Evolutionary conservation across 2,888 invertebrate genomes (phyloP), one percentile per base, ranked within the genome.

Genomic region (Drosophila recens): DNA sequence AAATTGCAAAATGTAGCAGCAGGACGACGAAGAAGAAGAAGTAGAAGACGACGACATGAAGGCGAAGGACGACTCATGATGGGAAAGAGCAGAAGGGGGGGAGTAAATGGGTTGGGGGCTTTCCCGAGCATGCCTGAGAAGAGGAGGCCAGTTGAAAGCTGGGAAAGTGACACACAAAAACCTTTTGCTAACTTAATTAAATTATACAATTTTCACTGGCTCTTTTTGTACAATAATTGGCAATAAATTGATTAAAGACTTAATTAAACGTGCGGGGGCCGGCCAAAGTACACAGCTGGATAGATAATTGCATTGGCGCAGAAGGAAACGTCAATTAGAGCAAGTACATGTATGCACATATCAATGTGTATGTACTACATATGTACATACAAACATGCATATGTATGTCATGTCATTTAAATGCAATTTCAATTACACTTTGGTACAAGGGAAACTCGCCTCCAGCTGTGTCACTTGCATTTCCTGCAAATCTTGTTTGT

Each of bases 101-200:
- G 27, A 27, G 27, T 27, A 6, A 27, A 6, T 27, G 5, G 27
- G 27, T 51, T 36, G n/a, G 20, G 53, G 15, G 15, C 23, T 34
- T 27, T 38, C 1, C 49, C 5, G 52, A 15, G 36, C 9, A 38
- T 23, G 20, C 10, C 36, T 36, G 23, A 23, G 27, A 46, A 15
- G n/a, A 20, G 20, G 34, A 46, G 46, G 46, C 57, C 17, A 11
- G 45, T 38, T 40, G 45, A 20, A 43, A 61, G 54, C 49, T 45
- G 54, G 20, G 20, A 56, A 59, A 51, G 61, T 67, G 78, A 69
- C 75, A 84, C 78, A 87, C 75, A 77, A 77, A 87, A 85, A 82
- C 86, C 85, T 83, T 85, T 84, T 85, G 82, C 86, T 83, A 86
- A 83, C 82, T 86, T 86, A 86, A 86, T 86, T 86, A 88, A 88